Base-by-base conservation (phyloP, 2,797 vertebrate species). In the Phalanger gymnotis region DNA sequence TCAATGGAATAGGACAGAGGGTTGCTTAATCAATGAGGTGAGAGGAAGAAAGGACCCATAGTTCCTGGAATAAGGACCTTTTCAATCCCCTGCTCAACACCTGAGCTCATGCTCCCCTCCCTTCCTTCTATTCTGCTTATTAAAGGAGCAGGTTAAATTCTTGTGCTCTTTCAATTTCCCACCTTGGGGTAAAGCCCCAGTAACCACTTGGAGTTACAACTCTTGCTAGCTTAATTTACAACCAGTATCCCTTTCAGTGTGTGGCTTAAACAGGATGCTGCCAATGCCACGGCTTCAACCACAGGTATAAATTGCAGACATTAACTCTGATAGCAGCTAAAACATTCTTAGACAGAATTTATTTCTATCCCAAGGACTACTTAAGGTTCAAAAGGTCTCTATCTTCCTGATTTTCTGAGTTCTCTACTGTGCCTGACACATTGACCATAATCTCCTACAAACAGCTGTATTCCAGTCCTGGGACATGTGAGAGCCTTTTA, bases 401-500 rank as follows among this genome's bases (percentile, higher is more conserved):
- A 7, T 0, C 0, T 14, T 2, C 91, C 47, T 28, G 40, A 53
- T 0, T 25, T 5, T 89, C 56, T 0, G 12, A 6, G 54, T 12
- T 94, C 90, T 54, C 2, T 7, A 19, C 25, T 53, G 30, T 11
- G 0, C 22, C 47, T 34, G 2, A 28, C 51, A 52, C 1, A 47
- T 28, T 30, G n/a, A 92, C 19, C 52, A 7, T 25, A 3, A 14
- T 31, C 54, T 55, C 25, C 58, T 54, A 57, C 31, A 2, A 5
- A 27, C 5, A 40, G n/a, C 81, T 54, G 57, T 57, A 7, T 34
- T 4, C 53, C 30, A 53, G 54, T 34, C 53, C 94, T 3, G 0
- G 53, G 51, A 91, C 31, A 57, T 73, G 0, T 1, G 25, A 0
- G 0, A 73, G 52, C 52, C 25, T 92, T 96, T 97, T 96, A 25